Base-by-base conservation (phyloP, 2,797 vertebrate genomes). In the Gymnothorax javanicus region DNA sequence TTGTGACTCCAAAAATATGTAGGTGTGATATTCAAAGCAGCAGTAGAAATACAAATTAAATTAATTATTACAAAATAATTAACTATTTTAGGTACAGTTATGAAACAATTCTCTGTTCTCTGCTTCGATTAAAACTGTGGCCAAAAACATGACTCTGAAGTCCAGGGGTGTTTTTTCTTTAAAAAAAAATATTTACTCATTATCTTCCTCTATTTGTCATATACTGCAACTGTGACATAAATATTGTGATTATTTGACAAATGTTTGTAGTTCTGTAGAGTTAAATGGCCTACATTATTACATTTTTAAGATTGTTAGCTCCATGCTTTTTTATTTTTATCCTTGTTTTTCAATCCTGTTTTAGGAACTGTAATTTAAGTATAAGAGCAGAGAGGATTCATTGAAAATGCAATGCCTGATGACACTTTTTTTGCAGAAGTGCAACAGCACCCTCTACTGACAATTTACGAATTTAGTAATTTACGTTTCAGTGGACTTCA, bases 401-500 rank as follows among this genome's bases (percentile, higher is more conserved):
- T 15, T 50, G 12, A 77, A 50, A 77, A 56, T 81, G 0, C 11
- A 54, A n/a, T 52, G 17, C 77, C 50, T 23, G 17, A 27, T 20
- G 43, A 50, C 73, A 77, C 15, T 33, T 87, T 75, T 88, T 91
- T 85, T 91, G 92, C 71, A 71, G 90, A 94, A 92, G 27, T 87
- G 88, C 94, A 92, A 95, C 90, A 88, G 93, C 94, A 87, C 93
- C 93, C 94, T 94, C 94, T 95, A 52, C 59, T 85, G 91, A 90
- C 8, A 23, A 79, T 3, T 5, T 43, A 43, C 33, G 71, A 73
- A 43, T 43, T 43, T 43, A 43, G 33, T 27, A 15, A 15, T 17
- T 43, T 43, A 2, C 4, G 50, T 75, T 77, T 52, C 50, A 7
- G 4, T 43, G 15, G 27, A 75, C 71, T 15, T 17, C 73, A 52